These are phyloP conservation scores for Dendronephthya gigantea DNA, from an alignment of 64 coral and sea anemone genomes.

Conservation along the genomic window DNA sequence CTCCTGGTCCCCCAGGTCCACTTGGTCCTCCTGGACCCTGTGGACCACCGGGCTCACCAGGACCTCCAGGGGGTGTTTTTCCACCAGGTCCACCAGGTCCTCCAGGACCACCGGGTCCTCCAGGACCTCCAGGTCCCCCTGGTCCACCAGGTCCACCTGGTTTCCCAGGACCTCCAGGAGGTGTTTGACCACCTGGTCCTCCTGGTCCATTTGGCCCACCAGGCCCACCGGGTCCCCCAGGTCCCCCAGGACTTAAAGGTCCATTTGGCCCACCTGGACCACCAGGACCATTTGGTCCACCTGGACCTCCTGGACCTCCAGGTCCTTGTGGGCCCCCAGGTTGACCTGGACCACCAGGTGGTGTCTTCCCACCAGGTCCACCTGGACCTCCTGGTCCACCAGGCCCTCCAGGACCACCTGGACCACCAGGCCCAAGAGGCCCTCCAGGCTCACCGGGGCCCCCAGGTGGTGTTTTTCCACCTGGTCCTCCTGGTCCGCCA, in stretches of 20 bases:
- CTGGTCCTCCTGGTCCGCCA: constrained; percentile 35
- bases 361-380: constrained; percentile 19
- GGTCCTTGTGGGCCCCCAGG: constrained; percentile 41
- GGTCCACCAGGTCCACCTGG: no score
- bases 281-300: neutral
- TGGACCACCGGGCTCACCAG: constrained; percentile 35
- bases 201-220: neutral
- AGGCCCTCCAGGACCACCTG: constrained; percentile 49
- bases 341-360: neutral
- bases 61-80: constrained; percentile 6
- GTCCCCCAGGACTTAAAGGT: neutral
- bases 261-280: neutral
- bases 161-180: no score
- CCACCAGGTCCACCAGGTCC: no score
- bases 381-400: constrained; percentile 51
- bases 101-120: neutral
- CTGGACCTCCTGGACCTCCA: neutral
- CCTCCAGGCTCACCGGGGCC: constrained; percentile 27
- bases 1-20: constrained; percentile 46
- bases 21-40: constrained; percentile 49
- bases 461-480: constrained; percentile 22
- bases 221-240: constrained; percentile 9
- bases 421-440: constrained; percentile 25
- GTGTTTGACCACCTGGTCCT: constrained; percentile 17
- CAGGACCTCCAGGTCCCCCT: constrained; percentile 39